phyloP scores from a whole-genome alignment of 2,888 invertebrate genomes.

The Drosophila antonietae region DNA sequence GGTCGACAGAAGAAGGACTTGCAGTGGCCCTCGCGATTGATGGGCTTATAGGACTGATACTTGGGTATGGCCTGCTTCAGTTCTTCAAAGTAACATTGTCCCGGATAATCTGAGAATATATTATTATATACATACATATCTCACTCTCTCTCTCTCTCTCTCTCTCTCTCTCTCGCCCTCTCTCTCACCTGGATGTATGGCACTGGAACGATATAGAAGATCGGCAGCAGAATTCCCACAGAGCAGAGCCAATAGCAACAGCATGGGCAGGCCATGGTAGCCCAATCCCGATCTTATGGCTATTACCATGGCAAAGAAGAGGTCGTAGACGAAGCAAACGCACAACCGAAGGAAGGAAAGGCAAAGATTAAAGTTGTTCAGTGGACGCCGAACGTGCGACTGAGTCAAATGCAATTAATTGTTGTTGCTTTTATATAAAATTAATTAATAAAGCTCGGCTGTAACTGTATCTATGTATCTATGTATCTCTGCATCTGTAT shows the following conservation, averaged over 20 bases:
- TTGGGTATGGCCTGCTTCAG: slow-evolving; percentile 78
- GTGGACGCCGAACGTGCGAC: slow-evolving; percentile 71
- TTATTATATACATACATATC: no score
- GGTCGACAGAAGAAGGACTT: slow-evolving; percentile 75
- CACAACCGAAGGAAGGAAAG: not conserved
- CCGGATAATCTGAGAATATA: slow-evolving; percentile 70
- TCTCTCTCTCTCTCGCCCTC: not conserved
- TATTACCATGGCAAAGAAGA: slow-evolving; percentile 3
- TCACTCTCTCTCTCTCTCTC: not conserved
- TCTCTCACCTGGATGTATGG: slow-evolving; percentile 74
- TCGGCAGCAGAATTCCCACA: slow-evolving; percentile 54
- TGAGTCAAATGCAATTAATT: slow-evolving; percentile 81
- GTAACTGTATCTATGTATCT: slow-evolving; percentile 19
- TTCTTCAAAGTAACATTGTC: slow-evolving; percentile 81
- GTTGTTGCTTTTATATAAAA: slow-evolving; percentile 83
- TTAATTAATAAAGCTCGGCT: slow-evolving; percentile 70
- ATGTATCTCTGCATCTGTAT: not conserved
- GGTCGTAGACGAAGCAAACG: not conserved
- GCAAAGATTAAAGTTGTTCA: slow-evolving; percentile 14
- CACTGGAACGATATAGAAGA: slow-evolving; percentile 79
- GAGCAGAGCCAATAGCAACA: slow-evolving; percentile 45
- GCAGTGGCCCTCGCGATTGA: slow-evolving; percentile 79
- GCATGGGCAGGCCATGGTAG: slow-evolving; percentile 15
- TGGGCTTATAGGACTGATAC: slow-evolving; percentile 76
- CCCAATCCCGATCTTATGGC: slow-evolving; percentile 20